Percentiles rank a stretch among this genome's conserved stretches.
These are phyloP conservation scores for Sipunculus nudus DNA, from an alignment of 2,888 invertebrate genomes.

Conservation along the genomic window DNA sequence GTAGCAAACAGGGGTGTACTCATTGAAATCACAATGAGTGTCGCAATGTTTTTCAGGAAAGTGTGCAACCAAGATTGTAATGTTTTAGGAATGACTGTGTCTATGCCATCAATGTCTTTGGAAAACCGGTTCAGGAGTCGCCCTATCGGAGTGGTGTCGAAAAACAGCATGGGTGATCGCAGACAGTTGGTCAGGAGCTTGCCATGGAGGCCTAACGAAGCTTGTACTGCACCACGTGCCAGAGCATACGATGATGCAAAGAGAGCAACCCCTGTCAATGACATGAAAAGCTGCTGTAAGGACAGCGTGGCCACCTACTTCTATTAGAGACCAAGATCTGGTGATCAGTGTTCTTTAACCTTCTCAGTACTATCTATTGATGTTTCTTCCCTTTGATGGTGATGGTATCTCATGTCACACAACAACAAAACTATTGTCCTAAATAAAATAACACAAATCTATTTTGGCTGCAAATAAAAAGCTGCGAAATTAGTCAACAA, in stretches of 20 bases:
- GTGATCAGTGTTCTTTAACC: too few species aligned
- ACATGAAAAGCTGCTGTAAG: too few species aligned
- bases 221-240: conserved; percentile 61
- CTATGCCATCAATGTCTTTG: conserved; percentile 50
- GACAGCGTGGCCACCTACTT: too few species aligned
- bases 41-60: conserved; percentile 40
- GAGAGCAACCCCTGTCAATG: conserved; percentile 26
- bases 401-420: too few species aligned
- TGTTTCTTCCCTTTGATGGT: too few species aligned
- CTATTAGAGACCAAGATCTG: too few species aligned
- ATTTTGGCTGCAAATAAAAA: too few species aligned
- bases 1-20: conserved; percentile 48
- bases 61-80: conserved; percentile 39
- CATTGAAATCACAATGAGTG: conserved; percentile 47
- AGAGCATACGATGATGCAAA: conserved; percentile 35
- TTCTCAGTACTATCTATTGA: too few species aligned
- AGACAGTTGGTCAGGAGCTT: conserved; percentile 53
- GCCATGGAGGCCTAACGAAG: conserved; percentile 55
- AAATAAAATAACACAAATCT: too few species aligned
- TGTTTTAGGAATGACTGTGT: conserved; percentile 35
- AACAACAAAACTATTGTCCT: too few species aligned
- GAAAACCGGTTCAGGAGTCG: conserved; percentile 54
- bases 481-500: too few species aligned
- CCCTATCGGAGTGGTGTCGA: conserved; percentile 50
- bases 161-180: conserved; percentile 52